Conservation (phyloP, 2,113 vertebrate species). For the Crotalus tigris region DNA sequence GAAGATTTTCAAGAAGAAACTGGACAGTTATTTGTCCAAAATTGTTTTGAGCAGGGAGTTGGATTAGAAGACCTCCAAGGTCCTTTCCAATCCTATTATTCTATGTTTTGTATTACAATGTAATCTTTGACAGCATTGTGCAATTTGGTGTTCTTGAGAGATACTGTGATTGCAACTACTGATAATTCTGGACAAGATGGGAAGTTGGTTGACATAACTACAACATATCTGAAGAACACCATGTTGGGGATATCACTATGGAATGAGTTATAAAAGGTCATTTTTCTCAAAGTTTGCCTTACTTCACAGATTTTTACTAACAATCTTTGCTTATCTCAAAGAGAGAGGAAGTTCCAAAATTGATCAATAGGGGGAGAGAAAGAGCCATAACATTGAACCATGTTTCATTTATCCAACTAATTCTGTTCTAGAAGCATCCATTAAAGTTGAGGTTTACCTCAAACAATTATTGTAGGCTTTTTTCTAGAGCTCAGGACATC, state of each 20-base stretch:
- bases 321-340: neutral
- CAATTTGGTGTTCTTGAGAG: neutral
- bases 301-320: neutral
- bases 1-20: neutral
- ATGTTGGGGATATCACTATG: neutral
- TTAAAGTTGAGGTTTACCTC: neutral
- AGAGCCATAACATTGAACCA: neutral
- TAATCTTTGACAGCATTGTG: neutral
- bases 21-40: neutral
- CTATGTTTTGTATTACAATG: no score
- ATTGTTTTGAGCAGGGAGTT: neutral
- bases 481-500: neutral
- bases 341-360: neutral
- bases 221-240: neutral
- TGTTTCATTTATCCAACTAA: neutral
- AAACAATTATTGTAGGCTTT: neutral
- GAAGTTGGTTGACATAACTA: neutral
- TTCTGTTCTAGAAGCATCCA: slow-evolving; percentile 1
- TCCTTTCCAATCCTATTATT: neutral
- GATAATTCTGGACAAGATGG: neutral
- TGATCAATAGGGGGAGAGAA: slow-evolving; percentile 8
- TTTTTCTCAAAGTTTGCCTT: neutral
- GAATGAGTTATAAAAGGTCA: neutral
- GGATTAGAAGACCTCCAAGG: neutral
- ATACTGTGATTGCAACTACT: neutral